Conservation (phyloP, 2,113 vertebrate species). For the Sclerurus mexicanus region DNA sequence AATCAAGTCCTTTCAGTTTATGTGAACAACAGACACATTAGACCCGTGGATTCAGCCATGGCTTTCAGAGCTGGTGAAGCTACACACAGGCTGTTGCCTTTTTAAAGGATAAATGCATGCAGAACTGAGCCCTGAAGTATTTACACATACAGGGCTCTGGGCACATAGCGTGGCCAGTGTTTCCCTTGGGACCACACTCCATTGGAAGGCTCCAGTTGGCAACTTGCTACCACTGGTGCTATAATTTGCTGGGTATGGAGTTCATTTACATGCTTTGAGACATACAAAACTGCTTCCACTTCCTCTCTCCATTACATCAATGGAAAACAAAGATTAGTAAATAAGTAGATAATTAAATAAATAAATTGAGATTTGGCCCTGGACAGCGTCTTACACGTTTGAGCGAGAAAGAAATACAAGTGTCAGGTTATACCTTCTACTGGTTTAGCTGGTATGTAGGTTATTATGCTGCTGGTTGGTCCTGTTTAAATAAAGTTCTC, state of each 20-base stretch:
- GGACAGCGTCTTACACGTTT: neutral
- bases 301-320: neutral
- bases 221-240: neutral
- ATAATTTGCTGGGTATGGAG: neutral
- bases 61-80: neutral
- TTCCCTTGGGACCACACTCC: fast-evolving
- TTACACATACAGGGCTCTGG: neutral
- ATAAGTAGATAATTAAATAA: neutral
- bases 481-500: neutral
- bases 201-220: neutral
- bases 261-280: neutral
- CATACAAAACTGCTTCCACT: neutral
- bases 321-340: neutral
- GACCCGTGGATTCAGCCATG: neutral
- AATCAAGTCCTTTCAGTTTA: neutral
- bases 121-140: neutral
- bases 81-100: neutral
- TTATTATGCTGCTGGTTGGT: neutral
- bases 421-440: neutral
- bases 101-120: neutral
- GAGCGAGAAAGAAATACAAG: neutral
- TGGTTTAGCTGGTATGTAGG: neutral
- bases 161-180: neutral
- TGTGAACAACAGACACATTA: neutral
- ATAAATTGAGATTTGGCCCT: neutral